These are phyloP conservation scores for Stenodema calcarata DNA, from an alignment of 2,888 invertebrate species.

Conservation along the genomic window DNA sequence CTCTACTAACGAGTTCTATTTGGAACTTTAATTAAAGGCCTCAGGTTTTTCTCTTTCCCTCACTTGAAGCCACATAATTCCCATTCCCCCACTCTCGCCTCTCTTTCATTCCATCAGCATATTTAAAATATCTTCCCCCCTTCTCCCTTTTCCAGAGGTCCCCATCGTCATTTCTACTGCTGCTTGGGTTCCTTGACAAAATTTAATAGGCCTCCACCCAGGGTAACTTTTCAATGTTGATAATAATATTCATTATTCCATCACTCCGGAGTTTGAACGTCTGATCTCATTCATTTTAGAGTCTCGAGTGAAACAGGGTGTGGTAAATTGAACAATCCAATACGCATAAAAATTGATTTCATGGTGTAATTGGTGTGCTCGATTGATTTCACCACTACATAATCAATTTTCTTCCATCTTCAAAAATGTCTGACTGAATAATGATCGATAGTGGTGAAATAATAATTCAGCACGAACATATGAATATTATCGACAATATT, in stretches of 20 bases:
- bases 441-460: too few relatives aligned
- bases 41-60: conserved; percentile 33
- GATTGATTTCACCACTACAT: too few relatives aligned
- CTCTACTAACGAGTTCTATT: conserved; percentile 39
- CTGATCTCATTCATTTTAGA: background rate
- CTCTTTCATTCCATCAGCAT: conserved; percentile 42
- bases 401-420: too few relatives aligned
- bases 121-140: conserved; percentile 18
- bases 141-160: background rate
- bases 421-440: too few relatives aligned
- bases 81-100: background rate
- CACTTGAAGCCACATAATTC: conserved; percentile 28
- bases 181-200: background rate
- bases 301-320: too few relatives aligned
- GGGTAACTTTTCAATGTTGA: background rate
- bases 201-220: background rate
- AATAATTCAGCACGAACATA: too few relatives aligned
- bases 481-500: too few relatives aligned
- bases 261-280: background rate
- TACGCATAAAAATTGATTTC: too few relatives aligned
- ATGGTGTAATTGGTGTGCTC: too few relatives aligned
- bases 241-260: background rate
- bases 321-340: too few relatives aligned
- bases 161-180: background rate
- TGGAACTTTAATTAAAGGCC: conserved; percentile 38